phyloP scores from a whole-genome alignment of 1,140 invertebrate genomes.

The Druon quercuslanigerum region DNA sequence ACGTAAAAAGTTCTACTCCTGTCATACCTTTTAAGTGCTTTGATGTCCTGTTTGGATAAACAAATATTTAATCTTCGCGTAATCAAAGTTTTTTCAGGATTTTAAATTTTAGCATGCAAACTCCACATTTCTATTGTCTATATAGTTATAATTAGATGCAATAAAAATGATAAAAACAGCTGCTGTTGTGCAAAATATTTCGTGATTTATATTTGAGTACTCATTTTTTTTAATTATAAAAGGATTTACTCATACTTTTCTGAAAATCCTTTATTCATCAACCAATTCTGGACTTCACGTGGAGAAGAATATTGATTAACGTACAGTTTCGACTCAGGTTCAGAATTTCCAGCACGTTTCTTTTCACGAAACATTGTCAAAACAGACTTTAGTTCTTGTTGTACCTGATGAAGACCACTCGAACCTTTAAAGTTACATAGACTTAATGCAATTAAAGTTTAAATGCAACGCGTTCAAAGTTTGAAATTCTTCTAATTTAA shows the following conservation, averaged over 20 bases:
- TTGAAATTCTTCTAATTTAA: too few relatives aligned
- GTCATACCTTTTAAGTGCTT: slow-evolving; percentile 80
- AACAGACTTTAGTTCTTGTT: slow-evolving; percentile 83
- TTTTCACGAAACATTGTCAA: slow-evolving; percentile 79
- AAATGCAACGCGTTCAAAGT: too few relatives aligned
- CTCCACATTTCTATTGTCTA: too few relatives aligned
- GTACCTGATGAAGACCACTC: slow-evolving; percentile 76
- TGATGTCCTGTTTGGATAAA: slow-evolving; percentile 71
- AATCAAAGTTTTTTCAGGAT: too few relatives aligned
- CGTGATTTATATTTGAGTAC: not conserved
- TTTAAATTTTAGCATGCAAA: too few relatives aligned
- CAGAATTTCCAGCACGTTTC: slow-evolving; percentile 78
- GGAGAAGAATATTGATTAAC: slow-evolving; percentile 81
- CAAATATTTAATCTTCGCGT: slow-evolving; percentile 34
- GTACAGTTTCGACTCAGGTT: slow-evolving; percentile 80
- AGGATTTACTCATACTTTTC: slow-evolving; percentile 64
- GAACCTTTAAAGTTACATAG: slow-evolving; percentile 51
- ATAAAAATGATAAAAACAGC: too few relatives aligned
- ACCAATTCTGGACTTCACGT: slow-evolving; percentile 84
- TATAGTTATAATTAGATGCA: too few relatives aligned
- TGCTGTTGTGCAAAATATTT: too few relatives aligned
- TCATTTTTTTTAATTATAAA: slow-evolving; percentile 7
- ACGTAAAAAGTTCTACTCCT: slow-evolving; percentile 83
- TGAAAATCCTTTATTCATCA: slow-evolving; percentile 85
- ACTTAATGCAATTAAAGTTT: slow-evolving; percentile 60